These are phyloP conservation scores for Phataginus tetradactyla DNA, from an alignment of 2,797 vertebrate species.

Conservation along the genomic window DNA sequence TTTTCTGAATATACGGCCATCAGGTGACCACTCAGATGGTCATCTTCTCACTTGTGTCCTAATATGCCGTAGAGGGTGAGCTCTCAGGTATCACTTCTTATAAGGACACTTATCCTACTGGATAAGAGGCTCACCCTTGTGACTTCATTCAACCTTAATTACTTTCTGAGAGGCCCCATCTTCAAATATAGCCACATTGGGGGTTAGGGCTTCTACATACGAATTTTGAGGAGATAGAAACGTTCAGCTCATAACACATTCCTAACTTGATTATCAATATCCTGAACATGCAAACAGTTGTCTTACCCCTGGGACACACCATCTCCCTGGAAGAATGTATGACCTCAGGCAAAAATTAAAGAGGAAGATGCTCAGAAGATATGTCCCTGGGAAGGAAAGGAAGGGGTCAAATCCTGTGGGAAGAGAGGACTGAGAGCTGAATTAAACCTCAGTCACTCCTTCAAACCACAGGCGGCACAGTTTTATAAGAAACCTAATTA, in stretches of 20 bases:
- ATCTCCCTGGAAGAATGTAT: conserved; percentile 26
- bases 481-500: conserved; percentile 13
- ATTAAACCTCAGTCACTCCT: background rate
- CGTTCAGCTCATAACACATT: background rate
- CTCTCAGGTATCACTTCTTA: background rate
- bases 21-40: background rate
- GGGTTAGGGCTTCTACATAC: background rate
- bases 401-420: background rate
- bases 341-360: conserved; percentile 1
- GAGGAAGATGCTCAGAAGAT: conserved; percentile 7
- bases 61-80: background rate
- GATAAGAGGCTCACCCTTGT: background rate
- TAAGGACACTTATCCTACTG: background rate
- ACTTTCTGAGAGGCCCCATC: background rate
- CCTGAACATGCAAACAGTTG: background rate
- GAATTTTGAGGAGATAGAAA: background rate
- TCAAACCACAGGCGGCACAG: background rate
- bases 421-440: background rate
- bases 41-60: background rate
- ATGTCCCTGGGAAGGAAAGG: background rate
- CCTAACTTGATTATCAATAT: conserved; percentile 24
- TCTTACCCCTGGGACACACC: background rate
- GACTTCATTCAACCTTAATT: background rate
- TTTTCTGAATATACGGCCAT: background rate
- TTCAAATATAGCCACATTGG: background rate